phyloP scores from a whole-genome alignment of 2,113 vertebrate genomes.

The Stigmatopora nigra region DNA sequence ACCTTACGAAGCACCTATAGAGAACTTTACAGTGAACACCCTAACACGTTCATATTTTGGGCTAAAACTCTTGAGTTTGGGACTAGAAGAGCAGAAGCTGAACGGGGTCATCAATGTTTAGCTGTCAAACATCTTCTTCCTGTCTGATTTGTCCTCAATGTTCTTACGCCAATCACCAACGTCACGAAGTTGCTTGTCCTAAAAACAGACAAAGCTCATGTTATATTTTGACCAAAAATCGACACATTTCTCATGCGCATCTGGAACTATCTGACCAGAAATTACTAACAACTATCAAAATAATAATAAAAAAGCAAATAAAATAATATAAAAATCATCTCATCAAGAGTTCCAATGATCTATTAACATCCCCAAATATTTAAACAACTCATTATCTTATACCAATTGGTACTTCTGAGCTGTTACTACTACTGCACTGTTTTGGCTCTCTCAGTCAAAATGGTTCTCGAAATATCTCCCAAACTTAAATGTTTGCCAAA shows the following conservation, averaged over 20 bases:
- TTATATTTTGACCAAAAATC: background rate
- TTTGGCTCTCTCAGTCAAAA: too few species aligned
- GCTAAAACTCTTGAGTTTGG: constrained; percentile 30
- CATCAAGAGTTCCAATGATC: background rate
- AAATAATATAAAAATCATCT: background rate
- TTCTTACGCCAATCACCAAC: constrained; percentile 98
- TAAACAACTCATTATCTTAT: too few species aligned
- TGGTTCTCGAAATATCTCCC: constrained; percentile 47
- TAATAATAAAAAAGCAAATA: background rate
- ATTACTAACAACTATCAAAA: background rate
- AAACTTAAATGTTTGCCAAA: too few species aligned
- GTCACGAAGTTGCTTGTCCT: constrained; percentile 82
- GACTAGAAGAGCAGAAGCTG: constrained; percentile 14
- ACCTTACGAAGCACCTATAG: background rate
- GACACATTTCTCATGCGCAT: background rate
- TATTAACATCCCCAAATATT: constrained; percentile 70
- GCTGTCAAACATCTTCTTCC: constrained; percentile 98
- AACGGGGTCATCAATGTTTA: constrained; percentile 25
- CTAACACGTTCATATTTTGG: background rate
- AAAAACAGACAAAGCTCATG: constrained; percentile 13
- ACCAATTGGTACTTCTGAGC: too few species aligned
- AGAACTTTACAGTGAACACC: background rate
- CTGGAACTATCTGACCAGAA: background rate
- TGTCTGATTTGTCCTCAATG: constrained; percentile 95
- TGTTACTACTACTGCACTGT: too few species aligned